Conservation (phyloP, 1,140 invertebrate species). For the Pararge aegeria region DNA sequence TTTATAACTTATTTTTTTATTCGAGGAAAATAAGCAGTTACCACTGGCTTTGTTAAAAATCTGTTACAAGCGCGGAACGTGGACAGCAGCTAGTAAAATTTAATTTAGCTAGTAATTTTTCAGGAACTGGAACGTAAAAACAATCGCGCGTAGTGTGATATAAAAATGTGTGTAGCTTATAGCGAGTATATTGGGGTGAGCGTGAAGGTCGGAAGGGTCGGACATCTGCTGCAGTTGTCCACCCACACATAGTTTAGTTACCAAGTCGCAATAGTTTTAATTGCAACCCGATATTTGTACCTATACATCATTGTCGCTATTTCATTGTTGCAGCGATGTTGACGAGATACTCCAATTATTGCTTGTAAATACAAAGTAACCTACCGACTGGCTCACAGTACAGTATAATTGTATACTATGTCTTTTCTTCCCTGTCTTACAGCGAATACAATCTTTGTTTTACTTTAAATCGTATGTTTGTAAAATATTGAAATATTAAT, state of each 20-base stretch:
- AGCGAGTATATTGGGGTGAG: conserved; percentile 55
- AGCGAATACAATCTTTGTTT: too few relatives aligned
- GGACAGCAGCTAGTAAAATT: too few relatives aligned
- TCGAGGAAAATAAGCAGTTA: not conserved
- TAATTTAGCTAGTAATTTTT: too few relatives aligned
- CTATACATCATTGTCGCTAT: conserved; percentile 47
- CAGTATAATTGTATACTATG: too few relatives aligned
- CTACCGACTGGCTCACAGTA: too few relatives aligned
- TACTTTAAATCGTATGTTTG: too few relatives aligned
- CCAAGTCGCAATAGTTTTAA: conserved; percentile 67
- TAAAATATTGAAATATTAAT: too few relatives aligned
- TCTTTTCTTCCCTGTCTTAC: too few relatives aligned
- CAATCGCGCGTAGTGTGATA: too few relatives aligned
- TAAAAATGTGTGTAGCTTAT: conserved; percentile 14
- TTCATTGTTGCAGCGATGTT: not conserved
- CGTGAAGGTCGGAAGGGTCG: conserved; percentile 56
- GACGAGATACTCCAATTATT: not conserved
- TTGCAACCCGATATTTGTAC: conserved; percentile 70
- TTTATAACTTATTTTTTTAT: conserved; percentile 2
- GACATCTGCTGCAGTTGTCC: conserved; percentile 70
- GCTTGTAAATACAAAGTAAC: not conserved
- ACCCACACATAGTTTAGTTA: conserved; percentile 60
- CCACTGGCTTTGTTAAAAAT: not conserved
- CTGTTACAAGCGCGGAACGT: too few relatives aligned
- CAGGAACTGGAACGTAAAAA: too few relatives aligned